phyloP scores from a whole-genome alignment of 1,140 invertebrate species.

The fruit fly (Drosophila melanogaster) region DNA sequence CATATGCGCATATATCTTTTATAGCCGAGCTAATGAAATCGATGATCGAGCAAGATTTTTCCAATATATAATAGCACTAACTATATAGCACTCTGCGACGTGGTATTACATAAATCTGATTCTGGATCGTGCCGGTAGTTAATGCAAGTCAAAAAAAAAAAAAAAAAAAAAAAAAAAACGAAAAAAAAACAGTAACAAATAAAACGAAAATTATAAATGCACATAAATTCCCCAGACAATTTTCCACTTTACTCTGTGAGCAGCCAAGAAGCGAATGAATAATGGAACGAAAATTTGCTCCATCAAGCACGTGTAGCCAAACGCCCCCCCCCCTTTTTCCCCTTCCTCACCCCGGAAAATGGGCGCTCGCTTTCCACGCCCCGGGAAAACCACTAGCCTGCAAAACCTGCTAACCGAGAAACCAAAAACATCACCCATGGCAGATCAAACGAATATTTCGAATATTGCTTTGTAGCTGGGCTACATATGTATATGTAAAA shows the following conservation, averaged over 20 bases:
- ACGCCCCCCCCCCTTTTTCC: background rate
- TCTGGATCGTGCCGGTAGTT: background rate
- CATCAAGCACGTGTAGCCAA: slow-evolving; percentile 45
- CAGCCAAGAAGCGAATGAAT: slow-evolving; percentile 47
- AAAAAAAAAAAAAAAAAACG: background rate
- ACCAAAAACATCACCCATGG: slow-evolving; percentile 22
- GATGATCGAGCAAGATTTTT: slow-evolving; percentile 13
- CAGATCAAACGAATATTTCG: slow-evolving; percentile 46
- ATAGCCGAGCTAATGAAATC: slow-evolving; percentile 9
- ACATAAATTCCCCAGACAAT: slow-evolving; percentile 52
- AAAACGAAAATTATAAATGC: slow-evolving; percentile 45
- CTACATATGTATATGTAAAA: slow-evolving; percentile 16
- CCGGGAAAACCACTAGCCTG: too few relatives aligned
- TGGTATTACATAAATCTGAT: slow-evolving; percentile 8
- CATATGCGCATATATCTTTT: background rate
- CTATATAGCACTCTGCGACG: background rate
- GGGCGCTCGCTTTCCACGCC: background rate
- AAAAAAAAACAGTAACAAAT: slow-evolving; percentile 13
- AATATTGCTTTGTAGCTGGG: slow-evolving; percentile 37
- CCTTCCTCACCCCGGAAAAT: background rate
- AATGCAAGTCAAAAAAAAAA: slow-evolving; percentile 9
- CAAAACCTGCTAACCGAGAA: background rate
- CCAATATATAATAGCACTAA: background rate
- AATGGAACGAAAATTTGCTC: slow-evolving; percentile 51
- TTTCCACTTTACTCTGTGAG: slow-evolving; percentile 48